Evolutionary conservation across 2,888 invertebrate species (phyloP), one percentile per base, ranked within the genome.

Genomic region (Pristionchus japonicus): DNA sequence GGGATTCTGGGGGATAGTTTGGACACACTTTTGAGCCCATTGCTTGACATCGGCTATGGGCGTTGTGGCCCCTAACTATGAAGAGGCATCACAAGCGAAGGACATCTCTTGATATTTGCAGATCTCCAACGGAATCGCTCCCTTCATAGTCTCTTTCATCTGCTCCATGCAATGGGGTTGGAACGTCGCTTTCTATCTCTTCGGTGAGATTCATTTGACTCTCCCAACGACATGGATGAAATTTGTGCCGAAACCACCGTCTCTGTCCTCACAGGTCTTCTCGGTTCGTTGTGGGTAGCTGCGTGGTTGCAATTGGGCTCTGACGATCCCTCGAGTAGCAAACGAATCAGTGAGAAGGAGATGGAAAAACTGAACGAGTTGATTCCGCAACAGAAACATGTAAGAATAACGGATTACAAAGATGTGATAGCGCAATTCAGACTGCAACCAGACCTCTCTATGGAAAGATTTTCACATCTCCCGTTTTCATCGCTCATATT

Each of bases 181-280:
- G 87, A n/a, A 40, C 1, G 17, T 47, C 3, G 57, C 80, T 11
- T 87, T 87, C 80, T 87, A 87, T 43, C 23, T 87, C 6, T 80
- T 87, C 80, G 87, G 87, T 87, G 9, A 85, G 61, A 43, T n/a
- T n/a, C n/a, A n/a, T n/a, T n/a, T n/a, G n/a, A n/a, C n/a, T 17
- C 6, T 77, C 17, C 7, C 37, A 77, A 77, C n/a, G n/a, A 15
- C 23, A 64, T 17, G n/a, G n/a, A 17, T 64, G 64, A 64, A 11
- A 49, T 49, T 49, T 17, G 11, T 49, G 11, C 17, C 49, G 17
- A 13, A 49, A 49, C 17, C 49, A 49, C 11, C 49, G 49, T 13
- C 49, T 49, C 49, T n/a, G n/a, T n/a, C n/a, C n/a, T n/a, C n/a
- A 7, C 27, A 86, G 86, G 86, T 20, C 9, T 67, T 11, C 13